A percentile compares a stretch with the other conserved stretches of the same genome.
These are phyloP conservation scores for Anodontia alba DNA, from an alignment of 2,888 invertebrate species.

Conservation along the genomic window DNA sequence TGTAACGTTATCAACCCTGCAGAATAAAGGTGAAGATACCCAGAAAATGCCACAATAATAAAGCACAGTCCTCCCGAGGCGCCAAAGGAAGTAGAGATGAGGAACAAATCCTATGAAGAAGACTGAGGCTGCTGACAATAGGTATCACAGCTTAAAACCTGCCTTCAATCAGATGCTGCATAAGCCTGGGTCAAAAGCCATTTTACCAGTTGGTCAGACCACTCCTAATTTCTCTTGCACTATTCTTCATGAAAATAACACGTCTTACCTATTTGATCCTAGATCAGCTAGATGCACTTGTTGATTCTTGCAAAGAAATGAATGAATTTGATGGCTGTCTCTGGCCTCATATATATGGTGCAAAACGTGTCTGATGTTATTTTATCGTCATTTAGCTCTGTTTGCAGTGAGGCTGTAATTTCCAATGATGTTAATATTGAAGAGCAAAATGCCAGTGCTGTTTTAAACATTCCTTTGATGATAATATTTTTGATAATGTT, in stretches of 20 bases:
- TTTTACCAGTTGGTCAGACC: slow-evolving; percentile 17
- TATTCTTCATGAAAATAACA: neutral
- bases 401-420: no score
- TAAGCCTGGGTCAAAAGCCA: neutral
- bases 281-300: neutral
- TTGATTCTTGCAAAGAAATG: neutral
- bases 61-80: no score
- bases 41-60: no score
- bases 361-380: no score
- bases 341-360: slow-evolving; percentile 5
- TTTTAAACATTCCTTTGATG: no score
- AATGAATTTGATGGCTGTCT: slow-evolving; percentile 18
- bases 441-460: no score
- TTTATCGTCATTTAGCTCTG: no score
- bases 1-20: slow-evolving; percentile 20
- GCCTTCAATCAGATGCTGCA: neutral
- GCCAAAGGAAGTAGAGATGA: no score
- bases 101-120: no score
- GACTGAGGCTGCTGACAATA: neutral
- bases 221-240: slow-evolving; percentile 15
- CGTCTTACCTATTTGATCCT: slow-evolving; percentile 18
- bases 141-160: neutral
- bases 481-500: no score
- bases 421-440: no score
- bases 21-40: no score